These are phyloP conservation scores for Psylliodes chrysocephalus DNA, from an alignment of 2,888 invertebrate genomes.

Conservation along the genomic window DNA sequence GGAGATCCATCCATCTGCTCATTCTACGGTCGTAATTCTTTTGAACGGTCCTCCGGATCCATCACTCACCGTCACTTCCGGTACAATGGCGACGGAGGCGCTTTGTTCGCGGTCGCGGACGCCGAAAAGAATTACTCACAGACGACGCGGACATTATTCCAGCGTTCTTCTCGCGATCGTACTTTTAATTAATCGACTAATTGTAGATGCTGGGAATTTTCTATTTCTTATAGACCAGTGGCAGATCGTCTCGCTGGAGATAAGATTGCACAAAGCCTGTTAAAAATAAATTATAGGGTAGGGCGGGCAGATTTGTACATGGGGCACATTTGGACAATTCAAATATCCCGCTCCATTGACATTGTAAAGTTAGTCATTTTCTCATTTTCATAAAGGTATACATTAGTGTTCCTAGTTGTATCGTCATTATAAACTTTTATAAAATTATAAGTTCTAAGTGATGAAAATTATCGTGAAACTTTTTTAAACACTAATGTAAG, in stretches of 20 bases:
- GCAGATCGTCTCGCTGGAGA: too few relatives aligned
- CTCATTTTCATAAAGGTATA: too few relatives aligned
- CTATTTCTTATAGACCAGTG: slow-evolving; percentile 45
- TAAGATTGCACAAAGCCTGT: not conserved
- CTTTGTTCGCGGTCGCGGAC: slow-evolving; percentile 57
- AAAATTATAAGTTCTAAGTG: too few relatives aligned
- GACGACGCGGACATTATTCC: slow-evolving; percentile 55
- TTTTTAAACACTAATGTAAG: too few relatives aligned
- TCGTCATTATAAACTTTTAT: too few relatives aligned
- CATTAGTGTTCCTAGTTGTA: too few relatives aligned
- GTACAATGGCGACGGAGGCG: slow-evolving; percentile 60
- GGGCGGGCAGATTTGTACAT: too few relatives aligned
- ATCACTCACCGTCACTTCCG: slow-evolving; percentile 65
- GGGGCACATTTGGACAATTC: too few relatives aligned
- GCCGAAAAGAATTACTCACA: slow-evolving; percentile 56
- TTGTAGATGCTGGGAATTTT: slow-evolving; percentile 59
- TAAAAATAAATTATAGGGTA: too few relatives aligned
- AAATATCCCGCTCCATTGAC: too few relatives aligned
- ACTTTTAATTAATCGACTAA: slow-evolving; percentile 62
- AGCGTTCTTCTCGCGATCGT: slow-evolving; percentile 45
- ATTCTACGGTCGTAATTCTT: slow-evolving; percentile 62
- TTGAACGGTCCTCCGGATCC: slow-evolving; percentile 60
- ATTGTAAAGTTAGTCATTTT: too few relatives aligned
- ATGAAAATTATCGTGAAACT: too few relatives aligned
- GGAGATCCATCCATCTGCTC: slow-evolving; percentile 62